Base-by-base conservation (phyloP, 2,888 invertebrate genomes). In the Lamproptera curius region DNA sequence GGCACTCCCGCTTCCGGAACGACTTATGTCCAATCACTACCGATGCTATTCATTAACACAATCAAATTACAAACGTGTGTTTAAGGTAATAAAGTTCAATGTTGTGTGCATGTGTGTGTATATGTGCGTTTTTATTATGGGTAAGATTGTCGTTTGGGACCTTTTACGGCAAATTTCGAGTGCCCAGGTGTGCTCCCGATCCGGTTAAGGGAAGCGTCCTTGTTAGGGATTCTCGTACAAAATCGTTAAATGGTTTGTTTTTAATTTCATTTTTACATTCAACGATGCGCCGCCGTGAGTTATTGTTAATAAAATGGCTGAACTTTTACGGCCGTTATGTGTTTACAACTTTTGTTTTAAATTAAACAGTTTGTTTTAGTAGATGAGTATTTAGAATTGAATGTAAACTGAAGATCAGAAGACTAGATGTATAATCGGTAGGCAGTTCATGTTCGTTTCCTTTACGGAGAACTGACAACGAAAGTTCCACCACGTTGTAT, bases 181-280 rank as follows among this genome's bases (percentile, higher is more conserved):
- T 85, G 78, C 87, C 87, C 87, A 87, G 87, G 87, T 87, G 87
- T 84, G 87, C 80, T 85, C 85, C 84, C 84, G 84, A 85, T 84
- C 85, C 85, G 82, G 86, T 86, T 85, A 87, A 86, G 84, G 82
- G 83, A 82, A 80, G 80, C 81, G 76, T 80, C 85, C 85, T 86
- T 86, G 87, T 86, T 86, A 86, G 76, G 76, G 79, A 85, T 76
- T 83, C 83, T 78, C 78, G 76, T 78, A 82, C 79, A 76, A 83
- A 84, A 85, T 84, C 76, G 82, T 84, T 84, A 84, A 86, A 87
- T 87, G 85, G 85, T 85, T 86, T 87, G 86, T 87, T 87, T 86
- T 86, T 85, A 84, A 84, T 84, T 82, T 80, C 76, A 79, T 82
- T 86, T 83, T 76, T 76, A 78, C 67, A 77, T 79, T 80, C 74